Conservation (phyloP, 2,797 vertebrate species). For the Spinus olivaceus region DNA sequence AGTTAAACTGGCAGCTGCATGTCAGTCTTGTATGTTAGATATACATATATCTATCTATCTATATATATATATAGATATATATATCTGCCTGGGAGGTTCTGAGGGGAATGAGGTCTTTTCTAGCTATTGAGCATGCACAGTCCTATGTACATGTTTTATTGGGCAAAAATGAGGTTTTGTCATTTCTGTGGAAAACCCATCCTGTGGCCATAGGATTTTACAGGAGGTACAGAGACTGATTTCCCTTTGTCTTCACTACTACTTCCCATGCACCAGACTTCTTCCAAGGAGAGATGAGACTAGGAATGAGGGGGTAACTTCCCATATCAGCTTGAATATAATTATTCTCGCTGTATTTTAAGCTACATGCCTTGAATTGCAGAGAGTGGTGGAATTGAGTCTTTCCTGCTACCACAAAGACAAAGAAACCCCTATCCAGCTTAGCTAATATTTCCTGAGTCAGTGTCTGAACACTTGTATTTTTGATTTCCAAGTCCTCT, state of each 20-base stretch:
- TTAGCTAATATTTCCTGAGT: not conserved
- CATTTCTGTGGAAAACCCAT: not conserved
- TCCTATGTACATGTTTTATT: not conserved
- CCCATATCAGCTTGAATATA: not conserved
- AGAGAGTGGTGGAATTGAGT: rapidly evolving
- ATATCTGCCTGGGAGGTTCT: not conserved
- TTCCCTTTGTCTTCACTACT: not conserved
- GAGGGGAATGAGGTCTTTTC: not conserved
- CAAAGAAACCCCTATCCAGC: not conserved
- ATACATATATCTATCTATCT: too few relatives aligned
- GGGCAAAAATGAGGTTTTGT: not conserved
- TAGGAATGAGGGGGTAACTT: not conserved
- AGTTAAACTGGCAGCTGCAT: not conserved
- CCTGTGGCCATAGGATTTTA: not conserved
- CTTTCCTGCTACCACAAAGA: not conserved
- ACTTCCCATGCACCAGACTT: not conserved
- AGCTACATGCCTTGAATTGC: not conserved
- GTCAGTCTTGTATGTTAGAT: rapidly evolving
- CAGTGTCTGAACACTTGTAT: not conserved
- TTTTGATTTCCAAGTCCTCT: not conserved
- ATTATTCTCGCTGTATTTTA: not conserved
- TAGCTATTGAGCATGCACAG: not conserved
- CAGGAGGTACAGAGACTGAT: not conserved
- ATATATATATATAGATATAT: not conserved
- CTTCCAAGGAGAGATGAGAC: not conserved